Percentiles rank a stretch among this genome's conserved stretches.
Conservation (phyloP, 2,888 invertebrate genomes). For the Agrotis segetum region DNA sequence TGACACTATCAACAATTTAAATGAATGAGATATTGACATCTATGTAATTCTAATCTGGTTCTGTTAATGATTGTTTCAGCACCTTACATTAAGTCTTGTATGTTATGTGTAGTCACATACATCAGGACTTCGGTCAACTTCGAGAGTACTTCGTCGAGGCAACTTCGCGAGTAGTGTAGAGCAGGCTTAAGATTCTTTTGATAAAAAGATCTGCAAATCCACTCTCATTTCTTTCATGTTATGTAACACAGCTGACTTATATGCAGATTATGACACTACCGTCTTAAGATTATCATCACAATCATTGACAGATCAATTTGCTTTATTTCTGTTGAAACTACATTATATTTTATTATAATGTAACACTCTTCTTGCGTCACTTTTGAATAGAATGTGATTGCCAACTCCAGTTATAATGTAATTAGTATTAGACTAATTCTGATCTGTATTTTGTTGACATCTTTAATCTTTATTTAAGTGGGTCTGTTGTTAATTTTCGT, state of each 20-base stretch:
- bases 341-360: constrained; percentile 22
- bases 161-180: too few relatives aligned
- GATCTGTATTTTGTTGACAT: constrained; percentile 23
- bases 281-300: constrained; percentile 38
- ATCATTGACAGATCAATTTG: constrained; percentile 38
- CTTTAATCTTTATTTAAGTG: constrained; percentile 6
- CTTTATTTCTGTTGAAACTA: constrained; percentile 31
- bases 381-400: constrained; percentile 18
- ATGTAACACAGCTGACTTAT: constrained; percentile 59
- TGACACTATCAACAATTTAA: background rate
- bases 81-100: too few relatives aligned
- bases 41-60: background rate
- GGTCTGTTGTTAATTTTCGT: background rate
- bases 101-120: too few relatives aligned
- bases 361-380: constrained; percentile 37
- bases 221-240: constrained; percentile 43
- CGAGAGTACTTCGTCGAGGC: too few relatives aligned
- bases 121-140: too few relatives aligned
- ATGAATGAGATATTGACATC: background rate
- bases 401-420: constrained; percentile 22
- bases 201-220: background rate
- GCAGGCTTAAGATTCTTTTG: too few relatives aligned
- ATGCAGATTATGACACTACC: constrained; percentile 67
- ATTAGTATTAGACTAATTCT: constrained; percentile 12
- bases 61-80: background rate